Base-by-base conservation (phyloP, 2,113 vertebrate species). In the Podiceps cristatus region DNA sequence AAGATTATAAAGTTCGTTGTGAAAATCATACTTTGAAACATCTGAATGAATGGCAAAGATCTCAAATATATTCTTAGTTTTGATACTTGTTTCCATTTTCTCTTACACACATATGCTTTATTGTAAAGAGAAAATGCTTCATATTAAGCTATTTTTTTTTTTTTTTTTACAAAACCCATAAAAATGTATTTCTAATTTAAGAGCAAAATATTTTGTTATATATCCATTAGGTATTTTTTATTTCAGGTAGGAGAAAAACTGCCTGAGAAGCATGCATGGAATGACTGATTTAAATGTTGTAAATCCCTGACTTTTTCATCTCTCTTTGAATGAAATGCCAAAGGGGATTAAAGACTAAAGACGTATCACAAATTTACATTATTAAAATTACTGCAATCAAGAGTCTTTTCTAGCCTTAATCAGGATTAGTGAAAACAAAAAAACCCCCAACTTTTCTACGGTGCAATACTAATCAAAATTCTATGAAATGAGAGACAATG, bases 281-380 rank as follows among this genome's bases (percentile, higher is more conserved):
- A 91, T 9, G 55, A 42, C 91, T 86, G 83, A 94, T 93, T 97
- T 95, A 96, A 98, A 92, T 64, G n/a, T 29, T 74, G 63, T 58
- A 98, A 98, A 98, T 92, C 98, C 95, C 93, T 75, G 88, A 83
- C 28, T 81, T 88, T 92, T 93, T 92, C 89, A 98, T 96, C 95
- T 96, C 75, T 81, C 60, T 80, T 94, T 89, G 84, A 97, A 97
- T 13, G 64, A 93, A 96, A 98, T 68, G 84, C 94, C 88, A 77
- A 96, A 97, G 97, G 96, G 76, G 97, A 98, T 98, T 98, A 98
- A 86, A 95, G 96, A 84, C 80, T 96, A 82, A 80, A 96, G 91
- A 96, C 94, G 45, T 89, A 96, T 95, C 97, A 96, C 83, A 96
- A 98, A 97, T 97, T 97, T 95, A 95, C 97, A 95, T 95, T 98